Evolutionary conservation across 2,888 invertebrate species (phyloP).

Genomic region (Drosophila cognata): DNA sequence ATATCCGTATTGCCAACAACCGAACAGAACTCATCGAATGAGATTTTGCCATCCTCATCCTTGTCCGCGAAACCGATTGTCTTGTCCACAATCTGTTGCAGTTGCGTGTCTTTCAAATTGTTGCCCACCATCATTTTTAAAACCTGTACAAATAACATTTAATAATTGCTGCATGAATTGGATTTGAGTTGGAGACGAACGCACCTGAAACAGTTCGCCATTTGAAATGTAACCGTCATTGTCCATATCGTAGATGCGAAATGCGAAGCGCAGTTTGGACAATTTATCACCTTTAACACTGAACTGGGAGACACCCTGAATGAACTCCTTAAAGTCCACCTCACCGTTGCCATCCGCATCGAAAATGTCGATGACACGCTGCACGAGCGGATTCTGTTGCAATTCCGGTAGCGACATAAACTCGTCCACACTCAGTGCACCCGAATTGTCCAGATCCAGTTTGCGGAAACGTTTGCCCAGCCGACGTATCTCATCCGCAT

Average conservation of each 20-base stretch:
- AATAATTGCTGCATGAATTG: background rate
- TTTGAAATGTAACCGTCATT: slow-evolving; percentile 99
- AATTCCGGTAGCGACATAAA: slow-evolving; percentile 99
- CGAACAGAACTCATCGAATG: slow-evolving; percentile 99
- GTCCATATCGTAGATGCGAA: slow-evolving; percentile 99
- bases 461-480: slow-evolving; percentile 99
- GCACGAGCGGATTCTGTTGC: slow-evolving; percentile 99
- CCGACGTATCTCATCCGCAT: slow-evolving; percentile 99
- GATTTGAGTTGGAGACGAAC: background rate
- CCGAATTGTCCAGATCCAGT: slow-evolving; percentile 99
- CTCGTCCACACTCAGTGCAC: slow-evolving; percentile 99
- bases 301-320: slow-evolving; percentile 99
- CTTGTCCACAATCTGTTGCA: slow-evolving; percentile 99
- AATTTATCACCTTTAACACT: slow-evolving; percentile 99
- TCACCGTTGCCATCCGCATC: slow-evolving; percentile 99
- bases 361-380: slow-evolving; percentile 99
- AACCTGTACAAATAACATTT: slow-evolving; percentile 13
- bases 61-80: slow-evolving; percentile 99
- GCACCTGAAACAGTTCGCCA: slow-evolving; percentile 98
- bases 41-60: slow-evolving; percentile 99
- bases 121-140: slow-evolving; percentile 99
- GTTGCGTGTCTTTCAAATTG: slow-evolving; percentile 99
- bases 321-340: slow-evolving; percentile 96
- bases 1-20: slow-evolving; percentile 99
- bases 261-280: slow-evolving; percentile 98